A percentile compares a stretch with the other conserved stretches of the same genome.
Evolutionary conservation across 2,113 vertebrate genomes (phyloP).

Genomic region (Porphyrio hochstetteri): DNA sequence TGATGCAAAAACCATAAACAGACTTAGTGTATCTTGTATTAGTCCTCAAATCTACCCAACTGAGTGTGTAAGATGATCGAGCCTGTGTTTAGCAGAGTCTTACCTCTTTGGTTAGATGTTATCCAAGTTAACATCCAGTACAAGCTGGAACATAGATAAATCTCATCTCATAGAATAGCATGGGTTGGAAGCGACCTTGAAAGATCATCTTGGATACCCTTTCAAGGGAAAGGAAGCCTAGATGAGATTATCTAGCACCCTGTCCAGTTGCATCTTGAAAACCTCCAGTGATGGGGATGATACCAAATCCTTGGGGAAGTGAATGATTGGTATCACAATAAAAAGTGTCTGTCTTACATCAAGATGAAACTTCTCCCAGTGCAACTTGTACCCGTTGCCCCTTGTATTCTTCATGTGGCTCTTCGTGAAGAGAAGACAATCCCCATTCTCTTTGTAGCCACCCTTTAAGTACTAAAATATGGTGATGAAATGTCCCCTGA

Average conservation of each 20-base stretch:
- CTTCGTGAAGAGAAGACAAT: background rate
- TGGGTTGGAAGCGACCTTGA: background rate
- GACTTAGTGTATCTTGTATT: background rate
- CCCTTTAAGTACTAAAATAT: background rate
- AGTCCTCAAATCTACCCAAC: background rate
- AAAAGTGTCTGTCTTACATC: background rate
- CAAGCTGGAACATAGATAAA: background rate
- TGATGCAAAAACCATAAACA: background rate
- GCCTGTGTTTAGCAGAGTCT: background rate
- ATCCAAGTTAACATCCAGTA: background rate
- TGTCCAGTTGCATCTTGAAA: background rate
- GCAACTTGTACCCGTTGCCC: background rate
- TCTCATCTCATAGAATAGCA: background rate
- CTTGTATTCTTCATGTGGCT: background rate
- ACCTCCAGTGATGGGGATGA: background rate
- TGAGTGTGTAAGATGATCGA: background rate
- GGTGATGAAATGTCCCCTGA: background rate
- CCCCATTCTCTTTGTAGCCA: background rate
- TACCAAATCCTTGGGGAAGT: background rate
- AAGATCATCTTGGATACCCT: background rate
- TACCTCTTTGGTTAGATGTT: background rate
- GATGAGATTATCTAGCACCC: background rate
- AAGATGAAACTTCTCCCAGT: background rate
- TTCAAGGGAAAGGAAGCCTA: background rate
- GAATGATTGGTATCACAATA: background rate